Percentiles rank a stretch among this genome's conserved stretches.
These are phyloP conservation scores for Brachionus koreanus DNA, from an alignment of 1,140 invertebrate genomes.

Conservation along the genomic window DNA sequence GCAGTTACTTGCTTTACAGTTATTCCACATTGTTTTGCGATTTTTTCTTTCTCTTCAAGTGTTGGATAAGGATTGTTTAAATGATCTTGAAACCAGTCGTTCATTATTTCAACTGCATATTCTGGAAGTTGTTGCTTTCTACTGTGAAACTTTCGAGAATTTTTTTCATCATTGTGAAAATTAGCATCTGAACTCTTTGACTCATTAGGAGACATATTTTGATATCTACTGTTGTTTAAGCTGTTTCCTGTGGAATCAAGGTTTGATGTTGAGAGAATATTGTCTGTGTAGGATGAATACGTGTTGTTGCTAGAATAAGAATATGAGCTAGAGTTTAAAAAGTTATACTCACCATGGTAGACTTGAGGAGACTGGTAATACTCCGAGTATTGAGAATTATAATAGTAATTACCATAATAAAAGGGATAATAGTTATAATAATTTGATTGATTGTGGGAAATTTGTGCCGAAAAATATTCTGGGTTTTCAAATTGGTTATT, in stretches of 20 bases:
- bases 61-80: constrained; percentile 54
- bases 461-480: neutral
- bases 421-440: neutral
- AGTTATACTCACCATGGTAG: neutral
- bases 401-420: neutral
- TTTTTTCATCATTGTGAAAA: neutral
- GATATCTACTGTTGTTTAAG: neutral
- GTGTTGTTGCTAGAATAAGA: neutral
- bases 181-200: neutral
- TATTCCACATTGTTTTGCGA: constrained; percentile 51
- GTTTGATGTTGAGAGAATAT: neutral
- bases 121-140: constrained; percentile 38
- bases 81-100: constrained; percentile 51
- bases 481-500: neutral
- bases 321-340: neutral
- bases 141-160: neutral
- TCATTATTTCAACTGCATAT: constrained; percentile 50
- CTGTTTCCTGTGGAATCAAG: neutral
- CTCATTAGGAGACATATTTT: neutral
- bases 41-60: constrained; percentile 50
- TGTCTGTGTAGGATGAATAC: neutral
- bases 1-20: constrained; percentile 53
- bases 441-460: neutral
- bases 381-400: neutral
- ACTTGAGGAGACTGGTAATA: neutral